Evolutionary conservation across 2,797 vertebrate genomes (phyloP).

Genomic region (Paramormyrops hopkinsi): DNA sequence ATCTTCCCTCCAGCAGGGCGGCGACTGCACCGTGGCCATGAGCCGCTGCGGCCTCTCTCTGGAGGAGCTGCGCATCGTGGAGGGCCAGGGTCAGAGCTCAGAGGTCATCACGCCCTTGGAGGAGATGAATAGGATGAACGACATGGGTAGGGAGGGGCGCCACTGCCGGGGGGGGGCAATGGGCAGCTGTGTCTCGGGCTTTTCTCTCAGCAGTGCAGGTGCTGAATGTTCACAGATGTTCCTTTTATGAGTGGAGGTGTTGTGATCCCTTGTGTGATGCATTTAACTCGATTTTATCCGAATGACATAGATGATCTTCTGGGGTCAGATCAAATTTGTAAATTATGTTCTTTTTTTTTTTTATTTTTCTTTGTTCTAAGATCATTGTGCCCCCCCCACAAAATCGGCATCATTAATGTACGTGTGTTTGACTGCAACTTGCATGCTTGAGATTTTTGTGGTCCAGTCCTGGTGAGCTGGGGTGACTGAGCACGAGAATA

Average conservation of each 20-base stretch:
- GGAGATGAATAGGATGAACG: slow-evolving; percentile 84
- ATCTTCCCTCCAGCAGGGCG: slow-evolving; percentile 59
- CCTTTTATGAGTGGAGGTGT: slow-evolving; percentile 34
- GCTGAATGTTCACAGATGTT: slow-evolving; percentile 48
- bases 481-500: background rate
- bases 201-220: background rate
- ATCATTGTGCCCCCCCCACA: background rate
- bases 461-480: background rate
- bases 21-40: slow-evolving; percentile 76
- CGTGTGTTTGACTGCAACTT: background rate
- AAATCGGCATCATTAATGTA: background rate
- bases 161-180: background rate
- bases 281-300: background rate
- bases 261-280: background rate
- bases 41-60: slow-evolving; percentile 83
- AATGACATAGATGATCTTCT: background rate
- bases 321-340: background rate
- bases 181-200: slow-evolving; percentile 34
- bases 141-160: slow-evolving; percentile 68
- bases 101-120: slow-evolving; percentile 87
- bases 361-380: background rate
- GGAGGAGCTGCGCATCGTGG: slow-evolving; percentile 93
- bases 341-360: too few relatives aligned
- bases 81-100: slow-evolving; percentile 93
- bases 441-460: background rate